Evolutionary conservation across 2,888 invertebrate genomes (phyloP).

Genomic region (Parnassius orleans): DNA sequence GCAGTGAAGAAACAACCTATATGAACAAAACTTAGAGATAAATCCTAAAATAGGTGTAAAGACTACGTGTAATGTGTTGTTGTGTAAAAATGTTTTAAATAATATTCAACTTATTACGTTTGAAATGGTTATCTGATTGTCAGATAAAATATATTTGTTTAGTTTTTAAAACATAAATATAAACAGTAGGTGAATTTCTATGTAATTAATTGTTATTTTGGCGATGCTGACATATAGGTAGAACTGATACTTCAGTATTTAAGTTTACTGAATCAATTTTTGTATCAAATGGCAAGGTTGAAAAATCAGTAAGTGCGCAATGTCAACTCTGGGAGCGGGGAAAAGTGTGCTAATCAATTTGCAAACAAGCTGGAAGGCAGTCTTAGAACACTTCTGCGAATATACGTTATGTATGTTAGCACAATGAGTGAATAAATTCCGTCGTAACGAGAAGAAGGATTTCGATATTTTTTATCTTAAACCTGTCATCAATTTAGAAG

Average conservation of each 20-base stretch:
- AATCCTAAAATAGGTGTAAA: slow-evolving; percentile 9
- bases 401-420: slow-evolving; percentile 65
- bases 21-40: slow-evolving; percentile 7
- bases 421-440: slow-evolving; percentile 56
- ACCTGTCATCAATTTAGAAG: slow-evolving; percentile 36
- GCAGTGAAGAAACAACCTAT: slow-evolving; percentile 13
- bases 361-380: slow-evolving; percentile 68
- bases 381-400: slow-evolving; percentile 51
- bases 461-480: slow-evolving; percentile 41
- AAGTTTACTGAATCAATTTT: slow-evolving; percentile 50
- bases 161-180: too few species aligned
- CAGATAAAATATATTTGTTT: too few species aligned
- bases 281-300: slow-evolving; percentile 58
- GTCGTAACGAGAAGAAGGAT: slow-evolving; percentile 56
- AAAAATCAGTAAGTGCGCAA: slow-evolving; percentile 72
- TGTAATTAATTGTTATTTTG: too few species aligned
- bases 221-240: too few species aligned
- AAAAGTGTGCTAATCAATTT: slow-evolving; percentile 70
- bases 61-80: slow-evolving; percentile 12
- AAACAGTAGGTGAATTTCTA: too few species aligned
- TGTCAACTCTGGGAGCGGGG: slow-evolving; percentile 71
- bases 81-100: slow-evolving; percentile 1
- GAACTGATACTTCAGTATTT: not conserved
- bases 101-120: too few species aligned
- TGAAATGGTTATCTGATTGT: too few species aligned